phyloP scores from a whole-genome alignment of 1,140 invertebrate genomes.

The Cherax quadricarinatus region DNA sequence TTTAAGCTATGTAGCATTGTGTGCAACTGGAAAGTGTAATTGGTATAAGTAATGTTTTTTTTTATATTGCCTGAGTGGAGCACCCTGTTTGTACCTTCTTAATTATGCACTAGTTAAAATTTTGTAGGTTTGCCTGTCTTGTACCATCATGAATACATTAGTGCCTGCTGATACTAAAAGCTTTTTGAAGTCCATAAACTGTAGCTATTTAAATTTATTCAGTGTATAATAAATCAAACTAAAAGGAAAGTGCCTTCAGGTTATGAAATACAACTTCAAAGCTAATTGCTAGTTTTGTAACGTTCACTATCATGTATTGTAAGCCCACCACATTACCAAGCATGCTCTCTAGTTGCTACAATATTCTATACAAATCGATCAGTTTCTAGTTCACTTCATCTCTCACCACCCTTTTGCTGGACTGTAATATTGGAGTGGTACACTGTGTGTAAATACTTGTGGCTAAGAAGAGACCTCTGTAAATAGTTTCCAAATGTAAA shows the following conservation, averaged over 20 bases:
- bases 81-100: background rate
- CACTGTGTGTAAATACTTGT: constrained; percentile 39
- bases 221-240: too few species aligned
- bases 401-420: background rate
- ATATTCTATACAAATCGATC: background rate
- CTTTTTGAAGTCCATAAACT: too few species aligned
- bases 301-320: background rate
- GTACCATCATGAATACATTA: too few species aligned
- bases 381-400: constrained; percentile 2
- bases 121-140: too few species aligned
- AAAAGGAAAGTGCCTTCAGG: background rate
- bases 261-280: background rate
- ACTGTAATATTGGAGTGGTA: background rate
- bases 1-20: constrained; percentile 29
- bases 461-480: constrained; percentile 38
- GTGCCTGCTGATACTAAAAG: too few species aligned
- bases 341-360: background rate
- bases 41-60: background rate
- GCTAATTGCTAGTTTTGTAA: background rate
- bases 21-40: constrained; percentile 25
- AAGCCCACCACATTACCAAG: background rate
- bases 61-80: background rate
- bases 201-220: too few species aligned
- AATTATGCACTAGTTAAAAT: too few species aligned
- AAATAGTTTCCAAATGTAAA: constrained; percentile 55